Evolutionary conservation across 2,113 vertebrate genomes (phyloP).

Genomic region (Cyprinodon tularosa): DNA sequence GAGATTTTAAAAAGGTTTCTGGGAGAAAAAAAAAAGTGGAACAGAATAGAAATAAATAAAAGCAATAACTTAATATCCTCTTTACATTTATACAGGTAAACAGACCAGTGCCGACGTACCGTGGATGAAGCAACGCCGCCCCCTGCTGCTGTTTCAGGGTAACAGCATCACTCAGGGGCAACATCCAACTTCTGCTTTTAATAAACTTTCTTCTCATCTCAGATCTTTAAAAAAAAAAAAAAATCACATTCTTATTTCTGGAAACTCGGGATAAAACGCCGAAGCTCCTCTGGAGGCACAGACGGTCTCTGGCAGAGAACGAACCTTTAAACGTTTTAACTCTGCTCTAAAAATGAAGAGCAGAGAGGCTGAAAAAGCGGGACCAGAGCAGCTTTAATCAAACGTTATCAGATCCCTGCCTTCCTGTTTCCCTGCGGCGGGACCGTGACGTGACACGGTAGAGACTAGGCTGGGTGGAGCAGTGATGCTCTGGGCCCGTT

Average conservation of each 20-base stretch:
- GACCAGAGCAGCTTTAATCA: no score
- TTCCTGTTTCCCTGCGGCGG: no score
- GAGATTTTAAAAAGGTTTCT: background rate
- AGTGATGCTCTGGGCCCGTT: no score
- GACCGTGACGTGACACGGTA: no score
- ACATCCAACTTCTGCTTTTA: slow-evolving; percentile 7
- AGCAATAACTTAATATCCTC: slow-evolving; percentile 78
- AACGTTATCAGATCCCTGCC: no score
- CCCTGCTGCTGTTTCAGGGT: slow-evolving; percentile 56
- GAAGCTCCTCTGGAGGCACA: slow-evolving; percentile 8
- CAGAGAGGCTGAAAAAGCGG: no score
- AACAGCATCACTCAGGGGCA: slow-evolving; percentile 17
- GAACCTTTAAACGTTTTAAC: background rate
- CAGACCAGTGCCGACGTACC: slow-evolving; percentile 67
- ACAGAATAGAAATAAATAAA: slow-evolving; percentile 59
- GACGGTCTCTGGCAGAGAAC: background rate
- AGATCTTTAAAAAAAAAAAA: background rate
- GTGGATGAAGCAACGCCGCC: slow-evolving; percentile 48
- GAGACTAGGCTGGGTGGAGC: no score
- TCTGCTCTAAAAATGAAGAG: no score
- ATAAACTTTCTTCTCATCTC: slow-evolving; percentile 3
- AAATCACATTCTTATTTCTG: slow-evolving; percentile 58
- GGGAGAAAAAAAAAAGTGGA: background rate
- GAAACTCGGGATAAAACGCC: background rate
- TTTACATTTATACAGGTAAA: slow-evolving; percentile 73